Evolutionary conservation across 2,797 vertebrate genomes (phyloP), one percentile per base, ranked within the genome.

Genomic region (Gymnothorax reevesii): DNA sequence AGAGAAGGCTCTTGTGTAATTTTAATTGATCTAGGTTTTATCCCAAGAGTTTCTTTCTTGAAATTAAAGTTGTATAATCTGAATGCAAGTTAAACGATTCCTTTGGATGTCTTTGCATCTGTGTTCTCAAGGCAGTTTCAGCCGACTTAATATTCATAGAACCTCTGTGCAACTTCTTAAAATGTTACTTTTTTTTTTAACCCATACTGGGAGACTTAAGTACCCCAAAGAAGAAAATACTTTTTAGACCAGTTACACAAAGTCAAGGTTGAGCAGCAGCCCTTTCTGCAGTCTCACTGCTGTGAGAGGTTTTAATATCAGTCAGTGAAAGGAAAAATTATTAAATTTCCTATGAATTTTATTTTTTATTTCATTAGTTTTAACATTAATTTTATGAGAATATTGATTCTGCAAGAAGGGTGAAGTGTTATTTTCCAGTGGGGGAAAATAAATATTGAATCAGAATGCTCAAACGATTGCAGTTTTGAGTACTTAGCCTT

Each of bases 111-210:
- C 57, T 62, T 9, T 75, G 49, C 25, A 57, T 60, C 33, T 22
- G 42, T 83, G 20, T 69, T 83, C 59, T 54, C 80, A 52, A 86
- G 52, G 62, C 69, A 62, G 87, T 90, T 89, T 83, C 71, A 88
- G 85, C 87, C 77, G 80, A 60, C 73, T 91, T 88, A 89, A 84
- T 90, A 83, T 66, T 66, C 62, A 66, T 4, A 62, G 60, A 20
- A 62, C 60, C 62, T 66, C n/a, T 64, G 20, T 22, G 62, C n/a
- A n/a, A 64, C 62, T 64, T 62, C 20, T 15, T 15, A 62, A 62
- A 62, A 62, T 62, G 60, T 62, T 62, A 62, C 60, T 12, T 62
- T 7, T 13, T 60, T 60, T 64, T 20, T n/a, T n/a, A n/a, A n/a
- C 6, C 22, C 62, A n/a, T n/a, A 66, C 62, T n/a, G 62, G 62